Conservation (phyloP, 2,113 vertebrate species). For the Gymnogyps californianus region DNA sequence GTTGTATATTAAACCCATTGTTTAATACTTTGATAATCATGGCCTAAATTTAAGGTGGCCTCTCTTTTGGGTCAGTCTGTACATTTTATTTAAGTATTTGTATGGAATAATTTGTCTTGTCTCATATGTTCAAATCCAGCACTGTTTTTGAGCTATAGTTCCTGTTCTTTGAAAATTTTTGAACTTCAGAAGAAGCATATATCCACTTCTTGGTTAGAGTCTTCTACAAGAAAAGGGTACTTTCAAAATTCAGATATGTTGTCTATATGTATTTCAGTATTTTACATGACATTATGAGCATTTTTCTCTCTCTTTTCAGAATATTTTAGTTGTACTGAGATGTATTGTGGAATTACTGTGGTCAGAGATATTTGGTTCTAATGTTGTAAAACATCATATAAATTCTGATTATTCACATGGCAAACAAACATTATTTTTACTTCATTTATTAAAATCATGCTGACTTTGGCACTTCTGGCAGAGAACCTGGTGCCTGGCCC, state of each 20-base stretch:
- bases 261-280: background rate
- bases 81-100: background rate
- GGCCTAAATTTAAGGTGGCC: fast-evolving
- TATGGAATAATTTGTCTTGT: background rate
- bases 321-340: background rate
- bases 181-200: background rate
- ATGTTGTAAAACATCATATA: background rate
- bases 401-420: background rate
- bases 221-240: background rate
- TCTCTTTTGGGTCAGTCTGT: background rate
- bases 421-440: background rate
- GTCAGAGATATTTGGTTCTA: background rate
- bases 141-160: background rate
- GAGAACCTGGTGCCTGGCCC: fast-evolving
- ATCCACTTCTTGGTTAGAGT: background rate
- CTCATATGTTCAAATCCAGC: background rate
- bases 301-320: background rate
- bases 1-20: background rate
- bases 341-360: background rate
- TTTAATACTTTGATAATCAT: background rate
- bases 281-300: background rate
- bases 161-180: background rate
- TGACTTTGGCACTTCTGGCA: background rate
- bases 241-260: background rate
- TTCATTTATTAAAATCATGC: background rate